Percentiles rank a stretch among this genome's conserved stretches.
Conservation (phyloP, 2,888 invertebrate genomes). For the Callimorpha dominula region DNA sequence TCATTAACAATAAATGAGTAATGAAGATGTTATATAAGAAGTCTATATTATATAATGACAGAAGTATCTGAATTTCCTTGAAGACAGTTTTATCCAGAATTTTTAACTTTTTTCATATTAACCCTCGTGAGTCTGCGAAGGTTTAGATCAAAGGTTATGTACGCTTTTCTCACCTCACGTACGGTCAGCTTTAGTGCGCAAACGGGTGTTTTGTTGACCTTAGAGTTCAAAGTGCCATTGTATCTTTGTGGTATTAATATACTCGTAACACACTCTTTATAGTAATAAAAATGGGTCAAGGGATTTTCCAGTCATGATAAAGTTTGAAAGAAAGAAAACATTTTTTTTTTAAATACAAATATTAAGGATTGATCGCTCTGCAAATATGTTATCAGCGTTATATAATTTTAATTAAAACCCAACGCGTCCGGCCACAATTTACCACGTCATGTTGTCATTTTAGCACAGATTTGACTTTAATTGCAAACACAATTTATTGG, state of each 20-base stretch:
- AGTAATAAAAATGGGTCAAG: too few species aligned
- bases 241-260: conserved; percentile 22
- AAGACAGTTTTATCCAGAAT: not conserved
- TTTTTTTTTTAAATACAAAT: conserved; percentile 37
- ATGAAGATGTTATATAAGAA: not conserved
- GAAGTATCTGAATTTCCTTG: not conserved
- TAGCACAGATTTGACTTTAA: conserved; percentile 48
- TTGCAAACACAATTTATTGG: conserved; percentile 34
- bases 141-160: conserved; percentile 24
- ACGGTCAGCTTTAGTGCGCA: conserved; percentile 21
- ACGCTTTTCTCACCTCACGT: conserved; percentile 25
- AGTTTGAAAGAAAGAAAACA: too few species aligned
- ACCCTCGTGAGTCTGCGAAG: conserved; percentile 12
- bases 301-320: too few species aligned
- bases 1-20: too few species aligned
- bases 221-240: conserved; percentile 3
- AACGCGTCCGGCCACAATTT: conserved; percentile 36
- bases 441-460: conserved; percentile 27
- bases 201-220: conserved; percentile 20
- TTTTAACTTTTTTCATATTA: not conserved
- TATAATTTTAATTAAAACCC: conserved; percentile 60
- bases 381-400: conserved; percentile 58
- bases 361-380: conserved; percentile 53
- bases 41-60: not conserved
- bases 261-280: not conserved